phyloP scores from a whole-genome alignment of 2,888 invertebrate genomes.

The Conchocele bisecta region DNA sequence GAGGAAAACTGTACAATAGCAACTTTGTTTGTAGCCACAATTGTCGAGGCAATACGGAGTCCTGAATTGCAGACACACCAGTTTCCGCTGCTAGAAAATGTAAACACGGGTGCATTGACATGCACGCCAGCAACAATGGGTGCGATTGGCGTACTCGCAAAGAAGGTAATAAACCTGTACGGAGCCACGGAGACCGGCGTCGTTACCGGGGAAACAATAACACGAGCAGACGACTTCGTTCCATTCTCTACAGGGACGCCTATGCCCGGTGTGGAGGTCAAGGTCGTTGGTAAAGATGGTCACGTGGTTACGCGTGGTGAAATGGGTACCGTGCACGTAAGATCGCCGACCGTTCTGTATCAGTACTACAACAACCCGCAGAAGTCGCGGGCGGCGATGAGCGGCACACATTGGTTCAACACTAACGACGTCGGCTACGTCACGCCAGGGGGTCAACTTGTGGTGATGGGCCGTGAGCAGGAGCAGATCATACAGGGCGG shows the following conservation, averaged over 20 bases:
- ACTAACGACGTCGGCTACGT: constrained; percentile 41
- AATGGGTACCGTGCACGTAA: constrained; percentile 17
- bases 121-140: no score
- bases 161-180: no score
- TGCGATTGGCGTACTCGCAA: no score
- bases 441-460: constrained; percentile 13
- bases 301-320: constrained; percentile 16
- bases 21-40: no score
- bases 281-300: constrained; percentile 23
- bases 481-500: constrained; percentile 26
- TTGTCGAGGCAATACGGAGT: no score
- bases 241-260: constrained; percentile 25
- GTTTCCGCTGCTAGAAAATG: no score
- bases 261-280: constrained; percentile 28
- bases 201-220: no score
- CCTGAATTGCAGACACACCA: no score
- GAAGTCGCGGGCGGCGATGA: constrained; percentile 20
- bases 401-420: constrained; percentile 31
- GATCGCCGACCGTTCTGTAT: constrained; percentile 25
- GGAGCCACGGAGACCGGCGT: no score
- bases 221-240: no score
- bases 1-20: no score
- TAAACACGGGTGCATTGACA: no score
- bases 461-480: constrained; percentile 14
- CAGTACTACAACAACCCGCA: constrained; percentile 15